Percentiles rank a stretch among this genome's conserved stretches.
Evolutionary conservation across 2,888 invertebrate species (phyloP).

Genomic region (Amphipyra berbera): DNA sequence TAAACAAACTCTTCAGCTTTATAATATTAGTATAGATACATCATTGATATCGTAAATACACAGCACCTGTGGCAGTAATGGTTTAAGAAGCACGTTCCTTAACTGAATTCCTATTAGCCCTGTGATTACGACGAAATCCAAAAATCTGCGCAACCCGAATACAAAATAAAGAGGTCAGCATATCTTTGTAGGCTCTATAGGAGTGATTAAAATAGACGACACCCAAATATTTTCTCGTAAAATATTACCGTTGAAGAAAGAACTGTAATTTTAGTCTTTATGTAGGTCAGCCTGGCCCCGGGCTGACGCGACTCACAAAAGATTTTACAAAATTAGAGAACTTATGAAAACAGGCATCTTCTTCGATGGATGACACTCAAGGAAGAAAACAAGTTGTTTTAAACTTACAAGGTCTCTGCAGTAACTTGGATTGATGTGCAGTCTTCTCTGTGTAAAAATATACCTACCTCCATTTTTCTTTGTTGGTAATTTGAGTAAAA

Average conservation of each 20-base stretch:
- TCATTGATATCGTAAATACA: no score
- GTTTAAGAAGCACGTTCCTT: no score
- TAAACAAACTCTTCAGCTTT: no score
- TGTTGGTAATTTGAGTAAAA: no score
- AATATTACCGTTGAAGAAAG: constrained; percentile 50
- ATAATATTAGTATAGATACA: no score
- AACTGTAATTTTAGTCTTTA: constrained; percentile 67
- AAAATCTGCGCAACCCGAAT: no score
- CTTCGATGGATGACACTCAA: constrained; percentile 44
- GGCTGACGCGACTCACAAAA: constrained; percentile 64
- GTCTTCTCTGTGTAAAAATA: no score
- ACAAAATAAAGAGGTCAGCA: no score
- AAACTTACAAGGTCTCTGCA: constrained; percentile 53
- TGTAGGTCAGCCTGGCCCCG: constrained; percentile 70
- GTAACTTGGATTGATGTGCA: constrained; percentile 10
- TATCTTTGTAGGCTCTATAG: background rate
- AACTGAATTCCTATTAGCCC: no score
- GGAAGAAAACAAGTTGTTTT: constrained; percentile 63
- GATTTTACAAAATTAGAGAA: constrained; percentile 63
- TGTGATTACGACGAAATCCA: no score
- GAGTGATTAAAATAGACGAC: constrained; percentile 11
- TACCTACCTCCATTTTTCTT: no score
- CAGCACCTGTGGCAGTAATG: no score
- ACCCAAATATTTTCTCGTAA: constrained; percentile 19
- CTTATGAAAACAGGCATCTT: constrained; percentile 59